These are phyloP conservation scores for Oryzias melastigma DNA, from an alignment of 2,113 vertebrate genomes.

Conservation along the genomic window DNA sequence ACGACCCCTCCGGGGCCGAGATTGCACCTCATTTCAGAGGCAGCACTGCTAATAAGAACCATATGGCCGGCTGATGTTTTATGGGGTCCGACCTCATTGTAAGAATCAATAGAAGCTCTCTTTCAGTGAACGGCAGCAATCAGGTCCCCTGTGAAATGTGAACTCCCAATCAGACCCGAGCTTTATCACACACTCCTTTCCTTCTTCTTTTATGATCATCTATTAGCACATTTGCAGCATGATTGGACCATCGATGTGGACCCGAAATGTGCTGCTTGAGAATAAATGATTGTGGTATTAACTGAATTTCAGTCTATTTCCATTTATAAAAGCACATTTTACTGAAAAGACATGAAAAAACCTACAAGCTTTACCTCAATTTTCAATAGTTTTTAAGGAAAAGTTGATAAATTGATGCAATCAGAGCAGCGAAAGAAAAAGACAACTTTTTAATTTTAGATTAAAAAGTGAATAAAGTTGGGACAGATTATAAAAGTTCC, in stretches of 20 bases:
- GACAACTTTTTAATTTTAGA: too few relatives aligned
- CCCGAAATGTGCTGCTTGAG: slow-evolving; percentile 14
- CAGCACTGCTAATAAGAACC: slow-evolving; percentile 20
- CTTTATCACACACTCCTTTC: not conserved
- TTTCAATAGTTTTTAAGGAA: too few relatives aligned
- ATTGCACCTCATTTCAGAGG: slow-evolving; percentile 3
- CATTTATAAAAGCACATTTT: not conserved
- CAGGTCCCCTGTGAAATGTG: slow-evolving; percentile 35
- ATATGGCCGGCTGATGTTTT: slow-evolving; percentile 20
- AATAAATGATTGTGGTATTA: slow-evolving; percentile 20
- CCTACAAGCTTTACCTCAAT: too few relatives aligned
- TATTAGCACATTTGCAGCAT: slow-evolving; percentile 11
- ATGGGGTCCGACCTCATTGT: slow-evolving; percentile 12
- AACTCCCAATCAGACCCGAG: slow-evolving; percentile 18
- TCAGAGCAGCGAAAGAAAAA: too few relatives aligned
- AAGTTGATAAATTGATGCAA: too few relatives aligned
- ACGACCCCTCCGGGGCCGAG: not conserved
- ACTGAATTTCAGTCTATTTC: not conserved
- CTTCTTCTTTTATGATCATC: slow-evolving; percentile 5
- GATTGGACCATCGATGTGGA: slow-evolving; percentile 29
- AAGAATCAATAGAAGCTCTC: slow-evolving; percentile 43
- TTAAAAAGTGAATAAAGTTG: too few relatives aligned
- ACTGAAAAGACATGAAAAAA: not conserved
- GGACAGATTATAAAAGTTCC: too few relatives aligned
- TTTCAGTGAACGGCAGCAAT: slow-evolving; percentile 4